Evolutionary conservation across 2,113 vertebrate genomes (phyloP), one percentile per base, ranked within the genome.

Genomic region (Antennarius striatus): DNA sequence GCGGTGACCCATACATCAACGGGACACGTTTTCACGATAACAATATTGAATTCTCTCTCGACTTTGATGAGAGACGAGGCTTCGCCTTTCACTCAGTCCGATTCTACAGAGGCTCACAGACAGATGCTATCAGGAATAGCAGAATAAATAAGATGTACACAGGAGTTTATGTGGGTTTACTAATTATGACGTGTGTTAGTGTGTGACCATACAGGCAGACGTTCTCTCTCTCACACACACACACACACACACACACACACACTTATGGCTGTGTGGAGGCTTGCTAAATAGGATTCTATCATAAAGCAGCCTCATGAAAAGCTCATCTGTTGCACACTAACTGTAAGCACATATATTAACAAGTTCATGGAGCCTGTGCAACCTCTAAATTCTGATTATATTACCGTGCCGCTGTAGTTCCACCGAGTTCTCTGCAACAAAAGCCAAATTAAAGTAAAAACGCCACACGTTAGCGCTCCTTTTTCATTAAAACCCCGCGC

Each of bases 241-340:
- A 10, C 59, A 49, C 47, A 36, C 32, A 7, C 32, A 36, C 32
- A 7, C 32, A 36, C 1, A 36, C 39, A 10, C 59, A 49, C 47
- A 50, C 62, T 72, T 75, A 75, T 74, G 70, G 73, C 68, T 71
- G 74, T 47, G 58, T 61, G 74, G 56, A 71, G 58, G 56, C 52
- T 69, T 80, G 53, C 74, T 83, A 69, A 85, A 82, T 69, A 78
- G 70, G 80, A 70, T 49, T 28, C 73, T 46, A 61, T 81, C 73
- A 77, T 88, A 84, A 89, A 87, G 74, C 77, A 36, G 47, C 52
- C 79, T 78, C 81, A 77, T 87, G 89, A 89, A 89, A 90, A 84
- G 63, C 86, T 89, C 77, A 86, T 88, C 85, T 88, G 86, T 73
- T 79, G 28, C 56, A 54, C 68, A 67, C 74, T 76, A 83, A 88